Base-by-base conservation (phyloP, 1,140 invertebrate genomes). In the Chrysomallon squamiferum region DNA sequence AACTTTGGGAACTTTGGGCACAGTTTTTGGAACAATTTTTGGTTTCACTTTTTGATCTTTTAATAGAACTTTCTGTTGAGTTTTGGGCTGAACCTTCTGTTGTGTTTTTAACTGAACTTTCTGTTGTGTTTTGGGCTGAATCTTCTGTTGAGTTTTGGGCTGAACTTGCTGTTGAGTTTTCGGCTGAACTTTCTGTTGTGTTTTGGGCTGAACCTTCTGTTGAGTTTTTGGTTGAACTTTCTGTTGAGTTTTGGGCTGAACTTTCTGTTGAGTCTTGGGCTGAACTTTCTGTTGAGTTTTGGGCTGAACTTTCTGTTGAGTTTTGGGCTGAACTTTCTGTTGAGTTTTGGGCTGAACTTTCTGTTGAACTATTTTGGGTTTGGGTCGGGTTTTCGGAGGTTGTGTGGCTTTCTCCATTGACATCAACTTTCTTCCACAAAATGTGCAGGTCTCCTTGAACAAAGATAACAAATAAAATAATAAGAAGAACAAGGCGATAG, bases 381-480 rank as follows among this genome's bases (percentile, higher is more conserved):
- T 35, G 32, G n/a, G 33, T 15, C 22, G 18, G 3, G 11, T 62
- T 47, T 22, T 22, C 2, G 29, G 61, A 9, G 9, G 45, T 32
- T 62, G 25, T n/a, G 22, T 5, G 35, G 35, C 6, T 38, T 38
- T 38, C 35, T 38, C 6, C 5, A 67, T 52, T 33, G 65, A 63
- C 60, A 73, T 58, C 35, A 73, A 32, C 43, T 72, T 73, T 33
- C 75, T 38, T 58, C 68, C 68, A 58, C 75, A 77, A 50, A 77
- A 77, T 15, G 67, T 70, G 50, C 75, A 77, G 4, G 68, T 63
- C 50, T 70, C 75, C 75, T 77, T 38, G 41, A 45, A 62, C 68
- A 47, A 15, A 50, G 2, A 54, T 47, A 47, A 20, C 13, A 6
- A n/a, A n/a, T n/a, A n/a, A n/a, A n/a, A n/a, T n/a, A n/a, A n/a